These are phyloP conservation scores for Drosophila suzukii DNA, from an alignment of 1,140 invertebrate species.

Conservation along the genomic window DNA sequence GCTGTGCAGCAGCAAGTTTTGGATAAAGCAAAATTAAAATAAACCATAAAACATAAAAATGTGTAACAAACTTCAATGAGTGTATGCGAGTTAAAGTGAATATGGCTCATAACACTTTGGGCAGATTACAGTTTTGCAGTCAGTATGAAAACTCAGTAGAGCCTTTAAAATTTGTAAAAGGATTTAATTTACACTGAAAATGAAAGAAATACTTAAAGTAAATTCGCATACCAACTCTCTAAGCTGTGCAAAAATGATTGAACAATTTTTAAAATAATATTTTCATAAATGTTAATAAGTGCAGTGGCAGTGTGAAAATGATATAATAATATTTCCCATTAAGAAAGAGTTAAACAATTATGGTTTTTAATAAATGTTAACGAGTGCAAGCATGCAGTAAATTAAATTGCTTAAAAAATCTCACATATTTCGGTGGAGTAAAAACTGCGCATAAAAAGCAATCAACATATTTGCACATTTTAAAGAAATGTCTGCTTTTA, in stretches of 20 bases:
- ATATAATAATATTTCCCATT: no score
- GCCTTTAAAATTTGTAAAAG: no score
- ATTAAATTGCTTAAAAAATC: neutral
- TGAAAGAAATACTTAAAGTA: no score
- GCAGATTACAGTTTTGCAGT: neutral
- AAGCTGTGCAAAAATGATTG: no score
- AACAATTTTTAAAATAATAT: no score
- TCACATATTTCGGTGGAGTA: neutral
- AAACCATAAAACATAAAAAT: constrained; percentile 9
- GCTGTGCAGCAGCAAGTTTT: constrained; percentile 6
- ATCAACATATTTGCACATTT: constrained; percentile 13
- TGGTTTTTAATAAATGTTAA: neutral
- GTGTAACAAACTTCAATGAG: neutral
- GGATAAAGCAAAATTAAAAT: constrained; percentile 11
- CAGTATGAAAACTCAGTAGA: neutral
- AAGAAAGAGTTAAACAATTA: no score
- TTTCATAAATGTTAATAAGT: neutral
- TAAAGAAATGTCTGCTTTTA: constrained; percentile 4
- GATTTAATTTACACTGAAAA: no score
- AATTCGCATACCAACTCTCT: no score
- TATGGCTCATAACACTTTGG: neutral
- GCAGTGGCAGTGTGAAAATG: neutral
- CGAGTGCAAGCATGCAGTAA: neutral
- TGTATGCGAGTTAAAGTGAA: constrained; percentile 4
- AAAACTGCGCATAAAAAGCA: constrained; percentile 3